Conservation (phyloP, 37 sponge, comb jelly and placozoan species). For the Halisarca cf. caerulea region DNA sequence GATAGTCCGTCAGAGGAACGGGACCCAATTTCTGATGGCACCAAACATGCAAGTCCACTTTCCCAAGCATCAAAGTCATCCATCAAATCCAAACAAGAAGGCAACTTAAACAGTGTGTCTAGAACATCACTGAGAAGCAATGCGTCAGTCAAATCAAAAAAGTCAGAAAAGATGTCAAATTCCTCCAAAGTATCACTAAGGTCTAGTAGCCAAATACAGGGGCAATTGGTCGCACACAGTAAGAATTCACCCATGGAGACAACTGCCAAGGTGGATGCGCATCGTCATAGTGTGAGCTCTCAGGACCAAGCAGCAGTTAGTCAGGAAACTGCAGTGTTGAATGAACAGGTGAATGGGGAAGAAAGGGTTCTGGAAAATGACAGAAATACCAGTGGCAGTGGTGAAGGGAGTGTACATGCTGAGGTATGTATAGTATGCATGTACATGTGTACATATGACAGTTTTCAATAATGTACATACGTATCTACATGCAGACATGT, state of each 20-base stretch:
- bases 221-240: background rate
- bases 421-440: background rate
- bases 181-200: background rate
- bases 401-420: background rate
- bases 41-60: background rate
- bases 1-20: background rate
- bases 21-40: background rate
- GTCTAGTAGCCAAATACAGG: background rate
- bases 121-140: background rate
- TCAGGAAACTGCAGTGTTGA: background rate
- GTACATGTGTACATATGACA: background rate
- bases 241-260: background rate
- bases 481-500: background rate
- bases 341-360: too few species aligned
- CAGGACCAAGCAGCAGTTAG: background rate
- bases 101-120: background rate
- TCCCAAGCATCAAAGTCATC: slow-evolving; percentile 3
- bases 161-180: background rate
- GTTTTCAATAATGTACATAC: background rate
- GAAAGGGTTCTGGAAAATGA: background rate
- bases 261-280: background rate
- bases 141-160: background rate
- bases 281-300: background rate
- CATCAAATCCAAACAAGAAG: background rate
- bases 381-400: background rate